phyloP scores from a whole-genome alignment of 2,888 invertebrate genomes.

The Neria commutata region DNA sequence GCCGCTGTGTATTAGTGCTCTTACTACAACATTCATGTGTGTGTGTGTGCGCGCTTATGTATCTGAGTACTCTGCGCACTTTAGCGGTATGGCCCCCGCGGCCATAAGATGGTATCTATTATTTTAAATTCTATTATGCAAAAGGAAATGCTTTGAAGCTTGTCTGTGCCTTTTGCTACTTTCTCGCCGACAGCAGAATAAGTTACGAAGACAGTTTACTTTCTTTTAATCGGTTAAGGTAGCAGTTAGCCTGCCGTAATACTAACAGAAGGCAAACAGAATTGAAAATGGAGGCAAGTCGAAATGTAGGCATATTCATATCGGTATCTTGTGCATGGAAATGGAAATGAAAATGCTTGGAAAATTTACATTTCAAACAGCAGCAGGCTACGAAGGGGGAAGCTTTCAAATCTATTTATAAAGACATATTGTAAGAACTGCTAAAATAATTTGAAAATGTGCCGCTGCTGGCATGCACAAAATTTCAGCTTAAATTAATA shows the following conservation, averaged over 20 bases:
- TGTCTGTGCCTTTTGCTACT: no score
- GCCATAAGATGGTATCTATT: no score
- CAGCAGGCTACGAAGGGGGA: background rate
- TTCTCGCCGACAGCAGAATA: background rate
- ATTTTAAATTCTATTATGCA: background rate
- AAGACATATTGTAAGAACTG: background rate
- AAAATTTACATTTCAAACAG: background rate
- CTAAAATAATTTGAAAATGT: background rate
- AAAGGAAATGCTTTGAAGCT: background rate
- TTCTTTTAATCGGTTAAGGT: background rate
- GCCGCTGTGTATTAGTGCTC: no score
- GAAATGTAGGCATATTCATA: background rate
- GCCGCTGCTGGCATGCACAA: background rate
- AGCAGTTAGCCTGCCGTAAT: no score
- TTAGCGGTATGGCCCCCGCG: background rate
- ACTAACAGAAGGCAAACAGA: background rate
- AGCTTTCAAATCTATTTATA: background rate
- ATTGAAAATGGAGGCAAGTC: background rate
- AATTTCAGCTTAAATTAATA: background rate
- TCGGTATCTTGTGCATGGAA: background rate
- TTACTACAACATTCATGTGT: no score
- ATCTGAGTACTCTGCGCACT: no score
- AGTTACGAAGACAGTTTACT: slow-evolving; percentile 12
- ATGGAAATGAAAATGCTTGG: background rate
- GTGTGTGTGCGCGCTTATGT: no score